Evolutionary conservation across 2,113 vertebrate genomes (phyloP), one percentile per base, ranked within the genome.

Genomic region (Calyptommatus sinebrachiatus): DNA sequence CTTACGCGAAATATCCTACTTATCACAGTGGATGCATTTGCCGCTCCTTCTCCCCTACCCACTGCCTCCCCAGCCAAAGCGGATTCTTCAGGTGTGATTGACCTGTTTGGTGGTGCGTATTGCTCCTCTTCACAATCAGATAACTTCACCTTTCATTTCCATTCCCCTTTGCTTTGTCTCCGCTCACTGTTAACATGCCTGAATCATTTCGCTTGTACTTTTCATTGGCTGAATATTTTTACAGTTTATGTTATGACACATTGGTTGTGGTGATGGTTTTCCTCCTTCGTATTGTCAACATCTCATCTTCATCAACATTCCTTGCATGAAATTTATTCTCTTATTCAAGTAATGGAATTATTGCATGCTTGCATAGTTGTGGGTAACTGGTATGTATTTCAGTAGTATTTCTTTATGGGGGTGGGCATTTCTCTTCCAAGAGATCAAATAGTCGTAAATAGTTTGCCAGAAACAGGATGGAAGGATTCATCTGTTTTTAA

Each of bases 41-140:
- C 93, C 90, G 94, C 96, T 84, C 96, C 97, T 70, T 92, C 96
- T 88, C 92, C 96, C 93, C 94, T 96, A 81, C 86, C 97, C 86
- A 94, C 94, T 79, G 92, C 95, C 71, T 96, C 97, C 93, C 97
- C 97, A 83, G 95, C 96, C 88, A 96, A 97, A 93, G 89, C 95
- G 91, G 97, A 99, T 79, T 93, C 96, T 73, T 93, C 94, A 77
- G 96, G 96, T 85, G 98, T 99, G 89, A 96, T 99, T 93, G 97
- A 99, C 93, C 97, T 99, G 85, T 96, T 99, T 90, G 96, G 97
- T 96, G 98, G 98, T 99, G 95, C 93, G 95, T 95, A 94, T 94
- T 89, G 88, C 84, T 92, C 80, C 81, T 91, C 87, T 89, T 90
- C 88, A 82, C 86, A 82, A 86, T 78, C 88, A 81, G 29, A 75